Base-by-base conservation (phyloP, 2,888 invertebrate species). In the Gonocerus acuteangulatus region DNA sequence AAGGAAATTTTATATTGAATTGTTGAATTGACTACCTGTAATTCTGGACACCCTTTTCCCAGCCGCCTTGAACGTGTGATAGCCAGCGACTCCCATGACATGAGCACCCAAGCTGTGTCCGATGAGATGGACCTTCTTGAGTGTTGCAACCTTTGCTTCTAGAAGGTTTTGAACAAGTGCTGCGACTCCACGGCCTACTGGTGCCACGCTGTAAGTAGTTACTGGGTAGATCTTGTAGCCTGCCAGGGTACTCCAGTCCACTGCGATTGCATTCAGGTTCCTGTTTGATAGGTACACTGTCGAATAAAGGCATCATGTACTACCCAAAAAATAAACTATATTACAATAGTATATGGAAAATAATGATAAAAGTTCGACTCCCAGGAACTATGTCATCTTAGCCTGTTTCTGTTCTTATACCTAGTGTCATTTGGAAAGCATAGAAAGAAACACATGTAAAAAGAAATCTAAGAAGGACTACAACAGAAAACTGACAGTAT, bases 211-310 rank as follows among this genome's bases (percentile, higher is more conserved):
- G 27, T 60, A 61, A 2, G 67, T 66, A 9, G 67, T 62, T 13
- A 66, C 52, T 2, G 68, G 69, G 66, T 72, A 72, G n/a, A 66
- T 61, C 16, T 66, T 61, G 18, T 67, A 66, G 2, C 65, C 62
- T 1, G 71, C 69, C n/a, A 70, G 61, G 1, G 64, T 61, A 9
- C 71, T 72, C 80, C 80, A 81, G 68, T 80, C 78, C 1, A 80
- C 74, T 9, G 73, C 72, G 22, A 81, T 73, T 2, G 80, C 71
- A 65, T 80, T 80, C 62, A 72, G 74, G 63, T 77, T 71, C 1
- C 70, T 73, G n/a, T 64, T 70, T 7, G 65, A 68, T 18, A 79
- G 68, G 63, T 77, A 79, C 60, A 74, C 77, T 36, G 70, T 18
- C 48, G 54, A 27, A 27, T 27, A 27, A 27, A 27, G 9, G 27